Evolutionary conservation across 2,113 vertebrate genomes (phyloP), one percentile per base, ranked within the genome.

Genomic region (Arenaria interpres): DNA sequence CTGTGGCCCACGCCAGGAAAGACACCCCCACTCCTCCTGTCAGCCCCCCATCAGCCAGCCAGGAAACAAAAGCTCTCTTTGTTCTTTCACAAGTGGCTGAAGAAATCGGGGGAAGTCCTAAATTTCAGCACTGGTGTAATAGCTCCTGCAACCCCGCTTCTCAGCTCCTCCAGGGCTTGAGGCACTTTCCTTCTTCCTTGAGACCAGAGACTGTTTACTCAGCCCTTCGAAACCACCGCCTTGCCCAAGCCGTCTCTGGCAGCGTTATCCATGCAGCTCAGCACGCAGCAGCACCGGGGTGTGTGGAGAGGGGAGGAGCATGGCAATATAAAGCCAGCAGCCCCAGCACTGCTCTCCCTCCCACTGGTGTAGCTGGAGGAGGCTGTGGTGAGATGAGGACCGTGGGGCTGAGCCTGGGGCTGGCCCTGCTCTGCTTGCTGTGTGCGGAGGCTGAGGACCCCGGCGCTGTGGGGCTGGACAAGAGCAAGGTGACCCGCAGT

Each of bases 401-500:
- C 3, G 0, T 53, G 62, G 33, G 6, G 5, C 81, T 97, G 89
- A 83, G 71, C 54, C 71, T 97, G 71, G 91, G 45, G 32, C 67
- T 97, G 50, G 22, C 33, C 24, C 67, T 96, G 45, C 71, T 96
- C 59, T 88, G 81, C 75, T 23, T 69, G 39, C 63, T 96, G 67
- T 3, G 0, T 0, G 23, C 3, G 2, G 57, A 66, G 63, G 93
- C 96, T 53, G 56, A 12, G 69, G 50, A 71, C 0, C 37, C 4
- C 1, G 8, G 30, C 4, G 7, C 17, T 14, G 62, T 0, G 0
- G 57, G 18, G 35, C 68, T 15, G 48, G 88, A 96, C 24, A 10
- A 8, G 41, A 94, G 39, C 77, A 51, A 93, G 96, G 94, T 96
- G 43, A 94, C 19, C 25, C 0, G 0, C 39, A 17, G 10, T 20